Conservation (phyloP, 2,113 vertebrate genomes). For the Arvicanthis niloticus region DNA sequence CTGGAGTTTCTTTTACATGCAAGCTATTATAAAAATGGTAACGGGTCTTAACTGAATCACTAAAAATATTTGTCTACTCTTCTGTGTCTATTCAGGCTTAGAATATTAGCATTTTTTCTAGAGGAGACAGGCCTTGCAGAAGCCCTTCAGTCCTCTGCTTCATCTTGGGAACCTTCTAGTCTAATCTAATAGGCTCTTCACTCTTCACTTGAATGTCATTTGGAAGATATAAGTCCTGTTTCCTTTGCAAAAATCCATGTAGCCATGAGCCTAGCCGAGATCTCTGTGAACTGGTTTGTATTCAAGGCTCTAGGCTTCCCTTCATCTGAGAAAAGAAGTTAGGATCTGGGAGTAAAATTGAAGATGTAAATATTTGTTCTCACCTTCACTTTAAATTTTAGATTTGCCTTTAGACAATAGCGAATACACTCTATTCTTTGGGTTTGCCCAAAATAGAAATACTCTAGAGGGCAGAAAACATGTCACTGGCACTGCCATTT, state of each 20-base stretch:
- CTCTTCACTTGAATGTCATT: neutral
- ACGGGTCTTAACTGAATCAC: neutral
- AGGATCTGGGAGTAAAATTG: neutral
- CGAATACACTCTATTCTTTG: neutral
- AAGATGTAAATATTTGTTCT: slow-evolving; percentile 31
- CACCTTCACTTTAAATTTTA: neutral
- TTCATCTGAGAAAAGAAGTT: neutral
- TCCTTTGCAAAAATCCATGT: neutral
- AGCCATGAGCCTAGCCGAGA: neutral
- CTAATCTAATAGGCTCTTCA: too few relatives aligned
- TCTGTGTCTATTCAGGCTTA: neutral
- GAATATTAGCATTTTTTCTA: neutral
- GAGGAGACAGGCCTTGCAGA: neutral
- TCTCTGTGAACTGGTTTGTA: rapidly evolving
- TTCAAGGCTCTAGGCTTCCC: neutral
- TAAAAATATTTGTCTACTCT: neutral
- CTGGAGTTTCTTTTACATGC: neutral
- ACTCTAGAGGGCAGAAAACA: neutral
- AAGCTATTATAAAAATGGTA: neutral
- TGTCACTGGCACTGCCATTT: neutral
- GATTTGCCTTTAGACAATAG: slow-evolving; percentile 5
- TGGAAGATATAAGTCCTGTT: neutral
- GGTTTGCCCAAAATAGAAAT: neutral
- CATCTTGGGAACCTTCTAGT: neutral
- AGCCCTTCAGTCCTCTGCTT: neutral